Conservation (phyloP, 23 tunicate species). For the Ciona savignyi region DNA sequence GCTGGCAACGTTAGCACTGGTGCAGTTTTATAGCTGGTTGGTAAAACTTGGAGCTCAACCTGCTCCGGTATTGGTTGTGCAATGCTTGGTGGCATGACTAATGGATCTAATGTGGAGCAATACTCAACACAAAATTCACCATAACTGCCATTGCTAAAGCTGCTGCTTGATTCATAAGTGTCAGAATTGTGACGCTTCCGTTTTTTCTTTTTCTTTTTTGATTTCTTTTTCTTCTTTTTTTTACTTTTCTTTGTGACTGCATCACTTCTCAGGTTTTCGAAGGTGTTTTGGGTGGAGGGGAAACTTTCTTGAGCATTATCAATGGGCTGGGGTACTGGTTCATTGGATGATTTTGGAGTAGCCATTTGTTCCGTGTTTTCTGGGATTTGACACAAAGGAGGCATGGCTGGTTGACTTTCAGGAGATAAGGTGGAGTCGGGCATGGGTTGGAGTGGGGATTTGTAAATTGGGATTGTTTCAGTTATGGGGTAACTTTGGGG, state of each 20-base stretch:
- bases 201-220: too few species aligned
- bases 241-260: conserved; percentile 20
- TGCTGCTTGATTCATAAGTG: too few species aligned
- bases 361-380: neutral
- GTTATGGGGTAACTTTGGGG: too few species aligned
- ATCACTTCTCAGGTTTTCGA: neutral
- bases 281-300: too few species aligned
- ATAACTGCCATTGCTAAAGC: conserved; percentile 20
- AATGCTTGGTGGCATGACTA: neutral
- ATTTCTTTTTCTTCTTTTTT: too few species aligned
- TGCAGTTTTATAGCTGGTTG: neutral
- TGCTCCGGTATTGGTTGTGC: neutral
- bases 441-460: neutral
- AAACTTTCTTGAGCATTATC: too few species aligned
- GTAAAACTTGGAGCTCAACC: neutral
- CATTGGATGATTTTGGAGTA: too few species aligned
- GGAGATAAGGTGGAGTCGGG: conserved; percentile 1
- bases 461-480: too few species aligned
- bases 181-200: conserved; percentile 28
- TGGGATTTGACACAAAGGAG: neutral
- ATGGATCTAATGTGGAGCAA: conserved; percentile 16
- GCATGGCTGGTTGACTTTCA: neutral
- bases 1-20: neutral
- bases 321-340: too few species aligned
- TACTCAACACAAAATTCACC: conserved; percentile 26